phyloP scores from a whole-genome alignment of 2,888 invertebrate species.

The Branchellion lobata region DNA sequence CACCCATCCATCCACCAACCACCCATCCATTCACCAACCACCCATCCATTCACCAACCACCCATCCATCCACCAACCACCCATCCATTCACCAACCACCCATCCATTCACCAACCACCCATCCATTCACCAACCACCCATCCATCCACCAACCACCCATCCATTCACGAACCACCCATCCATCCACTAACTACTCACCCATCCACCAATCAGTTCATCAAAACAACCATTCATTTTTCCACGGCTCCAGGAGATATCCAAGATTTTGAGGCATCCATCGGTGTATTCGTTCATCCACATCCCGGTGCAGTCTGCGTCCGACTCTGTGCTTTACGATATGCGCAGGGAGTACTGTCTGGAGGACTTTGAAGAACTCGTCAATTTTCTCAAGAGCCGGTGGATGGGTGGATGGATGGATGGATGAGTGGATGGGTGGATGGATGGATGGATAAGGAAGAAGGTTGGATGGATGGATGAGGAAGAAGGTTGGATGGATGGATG shows the following conservation, averaged over 20 bases:
- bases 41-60: too few relatives aligned
- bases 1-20: too few relatives aligned
- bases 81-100: too few relatives aligned
- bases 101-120: too few relatives aligned
- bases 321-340: conserved; percentile 89
- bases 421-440: not conserved
- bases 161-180: too few relatives aligned
- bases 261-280: conserved; percentile 80
- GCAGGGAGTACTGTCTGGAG: conserved; percentile 83
- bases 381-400: conserved; percentile 73
- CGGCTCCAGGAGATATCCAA: conserved; percentile 73
- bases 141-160: too few relatives aligned
- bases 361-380: conserved; percentile 88
- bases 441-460: not conserved
- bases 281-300: conserved; percentile 92
- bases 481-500: not conserved
- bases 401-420: not conserved
- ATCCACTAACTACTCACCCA: too few relatives aligned
- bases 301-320: conserved; percentile 97
- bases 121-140: too few relatives aligned
- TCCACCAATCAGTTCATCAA: too few relatives aligned
- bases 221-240: too few relatives aligned
- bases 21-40: too few relatives aligned
- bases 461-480: not conserved
- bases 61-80: too few relatives aligned